Base-by-base conservation (phyloP, 2,113 vertebrate species). In the Poeciliopsis occidentalis region DNA sequence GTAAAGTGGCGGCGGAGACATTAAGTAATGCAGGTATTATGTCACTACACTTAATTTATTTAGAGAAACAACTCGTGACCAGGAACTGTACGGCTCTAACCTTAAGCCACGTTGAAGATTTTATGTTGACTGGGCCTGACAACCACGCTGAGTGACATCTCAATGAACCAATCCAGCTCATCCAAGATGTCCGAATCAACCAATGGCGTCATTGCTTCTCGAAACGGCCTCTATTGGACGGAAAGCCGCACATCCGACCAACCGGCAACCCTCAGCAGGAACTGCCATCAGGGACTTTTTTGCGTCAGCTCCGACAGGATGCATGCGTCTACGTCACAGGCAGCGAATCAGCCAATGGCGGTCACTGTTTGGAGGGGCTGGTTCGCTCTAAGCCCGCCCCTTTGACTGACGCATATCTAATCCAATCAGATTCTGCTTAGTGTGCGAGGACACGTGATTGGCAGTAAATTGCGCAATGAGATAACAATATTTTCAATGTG, bases 81-180 rank as follows among this genome's bases (percentile, higher is more conserved):
- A 91, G 93, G 86, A 92, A 91, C 44, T 65, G 64, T 27, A n/a
- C n/a, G 64, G 24, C 3, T 13, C 37, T 31, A 30, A 57, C 72
- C 31, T 47, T 41, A 22, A 81, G 93, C 93, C 94, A 95, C 94
- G 94, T 95, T 91, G 92, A 76, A 82, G 82, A 60, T 94, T 94
- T 85, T 73, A 81, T 71, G 73, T 89, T 51, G 66, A 8, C 81
- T 72, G 37, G 75, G 79, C 84, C 63, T 89, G 86, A 91, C 87
- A 84, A 89, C 89, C 22, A 8, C 67, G 3, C 0, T 92, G 86
- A 95, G 0, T 84, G 94, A 84, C 91, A 87, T 74, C 10, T 15
- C 1, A 1, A 3, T 1, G 2, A 6, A 12, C 93, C 1, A 91
- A 89, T 85, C 60, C 0, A 1, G 4, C 1, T 0, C 29, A 0